phyloP scores from a whole-genome alignment of 2,888 invertebrate genomes.

The Phyto melanocephala region DNA sequence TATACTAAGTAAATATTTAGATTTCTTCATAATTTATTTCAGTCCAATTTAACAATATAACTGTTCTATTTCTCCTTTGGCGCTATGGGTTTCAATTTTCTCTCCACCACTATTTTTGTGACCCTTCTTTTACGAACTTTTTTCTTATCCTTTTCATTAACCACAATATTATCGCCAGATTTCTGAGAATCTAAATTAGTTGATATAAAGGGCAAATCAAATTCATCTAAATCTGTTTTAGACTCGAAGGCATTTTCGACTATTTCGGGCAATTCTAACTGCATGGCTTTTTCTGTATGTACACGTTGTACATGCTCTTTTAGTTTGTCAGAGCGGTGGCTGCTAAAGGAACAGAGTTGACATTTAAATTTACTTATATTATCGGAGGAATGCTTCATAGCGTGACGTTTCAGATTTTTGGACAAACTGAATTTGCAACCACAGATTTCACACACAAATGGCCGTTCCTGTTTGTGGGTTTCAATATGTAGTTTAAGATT shows the following conservation, averaged over 20 bases:
- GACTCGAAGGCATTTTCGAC: conserved; percentile 76
- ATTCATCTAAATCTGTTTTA: conserved; percentile 72
- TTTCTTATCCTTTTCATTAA: conserved; percentile 32
- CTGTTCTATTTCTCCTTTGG: conserved; percentile 10
- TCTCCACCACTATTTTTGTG: conserved; percentile 59
- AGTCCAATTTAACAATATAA: background rate
- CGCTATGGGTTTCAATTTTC: conserved; percentile 66
- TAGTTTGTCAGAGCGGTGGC: conserved; percentile 80
- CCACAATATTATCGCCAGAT: background rate
- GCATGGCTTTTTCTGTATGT: conserved; percentile 76
- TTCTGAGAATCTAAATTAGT: conserved; percentile 16
- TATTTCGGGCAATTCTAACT: conserved; percentile 74
- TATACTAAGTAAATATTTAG: background rate
- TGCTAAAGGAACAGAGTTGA: conserved; percentile 79
- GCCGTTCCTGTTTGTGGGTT: conserved; percentile 81
- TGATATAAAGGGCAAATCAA: conserved; percentile 58
- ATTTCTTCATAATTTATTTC: background rate
- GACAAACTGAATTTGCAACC: conserved; percentile 81
- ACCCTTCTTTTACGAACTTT: conserved; percentile 52
- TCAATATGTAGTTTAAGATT: conserved; percentile 81
- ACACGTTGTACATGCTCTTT: conserved; percentile 79
- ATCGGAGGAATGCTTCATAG: conserved; percentile 73
- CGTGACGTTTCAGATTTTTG: conserved; percentile 80
- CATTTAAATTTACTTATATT: conserved; percentile 77
- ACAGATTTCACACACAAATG: conserved; percentile 81